These are phyloP conservation scores for Hippocampus guttulatus DNA, from an alignment of 2,113 vertebrate genomes.

Conservation along the genomic window DNA sequence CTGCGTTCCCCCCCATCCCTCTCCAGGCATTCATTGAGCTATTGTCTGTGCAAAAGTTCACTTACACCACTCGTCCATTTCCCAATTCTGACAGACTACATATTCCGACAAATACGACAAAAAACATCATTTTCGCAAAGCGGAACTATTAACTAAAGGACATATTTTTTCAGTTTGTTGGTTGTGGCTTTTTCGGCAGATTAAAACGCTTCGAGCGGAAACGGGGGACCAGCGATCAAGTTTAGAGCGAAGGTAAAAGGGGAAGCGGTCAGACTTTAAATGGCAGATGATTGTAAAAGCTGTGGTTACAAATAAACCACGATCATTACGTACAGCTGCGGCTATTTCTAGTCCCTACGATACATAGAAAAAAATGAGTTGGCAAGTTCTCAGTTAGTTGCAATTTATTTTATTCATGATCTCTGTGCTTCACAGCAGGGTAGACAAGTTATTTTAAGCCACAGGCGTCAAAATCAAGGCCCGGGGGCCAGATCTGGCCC, in stretches of 20 bases:
- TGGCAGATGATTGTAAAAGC: neutral
- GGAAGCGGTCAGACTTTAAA: conserved; percentile 1
- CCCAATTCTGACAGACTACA: neutral
- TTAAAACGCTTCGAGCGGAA: neutral
- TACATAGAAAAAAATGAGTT: neutral
- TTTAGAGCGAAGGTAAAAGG: neutral
- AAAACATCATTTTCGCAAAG: neutral
- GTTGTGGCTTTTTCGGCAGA: neutral
- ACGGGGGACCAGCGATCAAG: neutral
- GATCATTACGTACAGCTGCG: neutral
- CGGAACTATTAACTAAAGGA: no score
- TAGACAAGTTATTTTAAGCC: neutral
- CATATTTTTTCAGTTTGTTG: neutral
- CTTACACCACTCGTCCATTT: neutral
- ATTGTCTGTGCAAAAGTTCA: neutral
- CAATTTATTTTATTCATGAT: neutral
- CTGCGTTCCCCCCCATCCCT: neutral
- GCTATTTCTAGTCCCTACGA: neutral
- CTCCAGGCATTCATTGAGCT: neutral
- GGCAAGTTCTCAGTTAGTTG: neutral
- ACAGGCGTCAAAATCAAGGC: no score
- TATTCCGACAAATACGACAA: neutral
- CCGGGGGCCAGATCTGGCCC: no score
- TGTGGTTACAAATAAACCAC: neutral
- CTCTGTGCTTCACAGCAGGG: neutral